Base-by-base conservation (phyloP, 1,140 invertebrate genomes). In the Pararge aegeria region DNA sequence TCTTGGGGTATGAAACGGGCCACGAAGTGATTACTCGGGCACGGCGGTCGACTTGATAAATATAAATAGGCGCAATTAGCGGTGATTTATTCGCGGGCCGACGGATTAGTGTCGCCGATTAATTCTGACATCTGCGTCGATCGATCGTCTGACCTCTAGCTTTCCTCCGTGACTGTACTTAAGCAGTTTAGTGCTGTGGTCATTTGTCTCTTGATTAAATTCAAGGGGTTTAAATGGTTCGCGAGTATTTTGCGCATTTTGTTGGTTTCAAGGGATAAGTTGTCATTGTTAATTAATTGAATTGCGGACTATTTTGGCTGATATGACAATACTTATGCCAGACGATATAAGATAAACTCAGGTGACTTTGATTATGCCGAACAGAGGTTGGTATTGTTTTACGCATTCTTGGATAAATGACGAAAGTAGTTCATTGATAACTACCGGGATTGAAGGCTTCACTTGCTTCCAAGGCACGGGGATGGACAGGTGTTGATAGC, bases 91-190 rank as follows among this genome's bases (percentile, higher is more conserved):
- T 54, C 66, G 66, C 76, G 66, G 78, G 57, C 68, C 69, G 73
- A 64, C 66, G 80, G 78, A 78, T 81, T 83, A 78, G 79, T 83
- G 69, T 73, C 72, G 60, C 60, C 80, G 73, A 83, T 83, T 84
- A 84, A 87, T 87, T 75, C 66, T 73, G 76, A 81, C 80, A 87
- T 87, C 80, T 87, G 78, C 73, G 75, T 64, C 81, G 70, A 84
- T 87, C 81, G 76, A 84, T 84, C 78, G 66, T 70, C 51, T 70
- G 75, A 84, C 76, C 83, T 84, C 80, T 83, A 73, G 75, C 80
- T 81, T 75, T 75, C 60, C 67, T 80, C 68, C 80, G 77, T 72
- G 75, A 82, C 76, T 78, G 67, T 76, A 77, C 78, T 78, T 74
- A 77, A 29, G 70, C 73, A 68, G 64, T 58, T 56, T 34, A 51